Conservation (phyloP, 2,888 invertebrate genomes). For the Sipunculus nudus region DNA sequence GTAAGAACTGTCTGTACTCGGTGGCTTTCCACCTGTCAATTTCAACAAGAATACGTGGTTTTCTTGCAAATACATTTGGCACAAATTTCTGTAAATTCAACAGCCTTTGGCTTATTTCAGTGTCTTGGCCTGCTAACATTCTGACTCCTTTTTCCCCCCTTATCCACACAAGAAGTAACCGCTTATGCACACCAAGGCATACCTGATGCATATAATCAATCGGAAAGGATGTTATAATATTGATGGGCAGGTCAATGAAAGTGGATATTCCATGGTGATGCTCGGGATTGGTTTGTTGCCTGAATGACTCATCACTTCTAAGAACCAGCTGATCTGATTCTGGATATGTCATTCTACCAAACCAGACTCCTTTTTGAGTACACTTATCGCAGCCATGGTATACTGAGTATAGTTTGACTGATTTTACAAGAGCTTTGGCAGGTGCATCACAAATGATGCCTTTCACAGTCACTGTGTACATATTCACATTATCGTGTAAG, state of each 20-base stretch:
- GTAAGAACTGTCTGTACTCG: not conserved
- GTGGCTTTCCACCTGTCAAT: constrained; percentile 2
- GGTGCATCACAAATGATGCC: constrained; percentile 44
- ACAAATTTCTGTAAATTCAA: not conserved
- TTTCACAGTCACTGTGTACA: no score
- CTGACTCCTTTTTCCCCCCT: no score
- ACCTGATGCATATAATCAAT: constrained; percentile 42
- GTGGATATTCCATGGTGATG: constrained; percentile 7
- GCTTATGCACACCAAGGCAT: constrained; percentile 35
- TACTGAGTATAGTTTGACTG: constrained; percentile 34
- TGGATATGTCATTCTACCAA: constrained; percentile 10
- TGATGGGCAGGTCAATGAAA: constrained; percentile 13
- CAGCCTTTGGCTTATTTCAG: not conserved
- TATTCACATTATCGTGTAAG: no score
- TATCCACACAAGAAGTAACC: constrained; percentile 34
- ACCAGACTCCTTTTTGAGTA: constrained; percentile 7
- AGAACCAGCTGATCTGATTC: not conserved
- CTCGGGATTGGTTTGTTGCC: not conserved
- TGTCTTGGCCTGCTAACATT: no score
- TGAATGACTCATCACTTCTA: constrained; percentile 3
- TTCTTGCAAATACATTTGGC: not conserved
- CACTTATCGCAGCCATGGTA: constrained; percentile 40
- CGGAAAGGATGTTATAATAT: constrained; percentile 28
- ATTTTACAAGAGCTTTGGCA: constrained; percentile 37
- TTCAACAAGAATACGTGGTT: not conserved